These are phyloP conservation scores for Acleris holmiana DNA, from an alignment of 2,888 invertebrate species.

Conservation along the genomic window DNA sequence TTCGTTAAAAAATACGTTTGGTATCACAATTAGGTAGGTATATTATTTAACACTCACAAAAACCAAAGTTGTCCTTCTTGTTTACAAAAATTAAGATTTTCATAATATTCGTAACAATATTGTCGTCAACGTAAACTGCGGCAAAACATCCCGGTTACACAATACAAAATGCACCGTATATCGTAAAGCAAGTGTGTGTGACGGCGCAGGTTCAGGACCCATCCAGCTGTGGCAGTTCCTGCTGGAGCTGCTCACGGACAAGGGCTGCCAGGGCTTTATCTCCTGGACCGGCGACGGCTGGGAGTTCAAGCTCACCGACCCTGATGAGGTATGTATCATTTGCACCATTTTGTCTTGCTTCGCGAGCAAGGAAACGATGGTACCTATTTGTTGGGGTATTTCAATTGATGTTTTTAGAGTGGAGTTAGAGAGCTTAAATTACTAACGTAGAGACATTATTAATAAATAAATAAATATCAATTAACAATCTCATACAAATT, in stretches of 20 bases:
- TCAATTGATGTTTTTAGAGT: no score
- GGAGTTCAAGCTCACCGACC: slow-evolving; percentile 99
- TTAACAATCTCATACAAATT: no score
- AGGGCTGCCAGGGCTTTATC: slow-evolving; percentile 97
- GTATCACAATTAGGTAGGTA: no score
- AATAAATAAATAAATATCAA: no score
- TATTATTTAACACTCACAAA: no score
- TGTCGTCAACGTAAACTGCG: not conserved
- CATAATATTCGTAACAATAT: not conserved
- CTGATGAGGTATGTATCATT: slow-evolving; percentile 91
- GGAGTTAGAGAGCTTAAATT: no score
- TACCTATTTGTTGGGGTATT: no score
- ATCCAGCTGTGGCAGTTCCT: slow-evolving; percentile 99
- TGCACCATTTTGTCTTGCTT: not conserved
- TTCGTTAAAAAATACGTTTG: no score
- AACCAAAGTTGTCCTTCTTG: no score
- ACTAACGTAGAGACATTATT: no score
- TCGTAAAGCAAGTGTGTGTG: slow-evolving; percentile 79
- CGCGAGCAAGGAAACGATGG: no score
- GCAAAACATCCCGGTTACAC: slow-evolving; percentile 7
- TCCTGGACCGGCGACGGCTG: slow-evolving; percentile 99
- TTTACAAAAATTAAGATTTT: no score
- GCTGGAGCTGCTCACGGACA: slow-evolving; percentile 96
- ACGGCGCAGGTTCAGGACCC: slow-evolving; percentile 93
- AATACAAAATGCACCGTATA: slow-evolving; percentile 59